Percentiles rank a stretch among this genome's conserved stretches.
phyloP scores from a whole-genome alignment of 1,140 invertebrate species.

The Drosophila willistoni region DNA sequence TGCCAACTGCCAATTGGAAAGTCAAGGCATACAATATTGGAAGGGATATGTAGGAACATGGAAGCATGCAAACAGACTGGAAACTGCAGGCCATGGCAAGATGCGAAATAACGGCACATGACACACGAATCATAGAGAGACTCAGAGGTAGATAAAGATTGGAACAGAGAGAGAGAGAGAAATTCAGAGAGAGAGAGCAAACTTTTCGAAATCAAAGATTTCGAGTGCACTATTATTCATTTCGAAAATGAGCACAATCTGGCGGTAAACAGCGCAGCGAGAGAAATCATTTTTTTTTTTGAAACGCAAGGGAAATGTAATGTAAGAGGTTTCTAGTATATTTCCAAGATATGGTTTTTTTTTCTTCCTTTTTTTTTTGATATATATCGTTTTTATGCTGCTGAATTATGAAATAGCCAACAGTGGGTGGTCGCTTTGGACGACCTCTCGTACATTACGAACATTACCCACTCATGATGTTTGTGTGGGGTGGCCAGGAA shows the following conservation, averaged over 20 bases:
- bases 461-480: slow-evolving; percentile 19
- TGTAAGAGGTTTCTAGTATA: slow-evolving; percentile 36
- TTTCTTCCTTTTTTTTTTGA: slow-evolving; percentile 32
- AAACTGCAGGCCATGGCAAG: slow-evolving; percentile 50
- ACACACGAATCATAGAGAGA: neutral
- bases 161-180: neutral
- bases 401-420: slow-evolving; percentile 72
- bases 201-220: slow-evolving; percentile 13
- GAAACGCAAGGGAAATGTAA: slow-evolving; percentile 48
- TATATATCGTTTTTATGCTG: slow-evolving; percentile 38
- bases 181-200: neutral
- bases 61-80: slow-evolving; percentile 65
- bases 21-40: slow-evolving; percentile 16
- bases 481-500: slow-evolving; percentile 64
- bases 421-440: slow-evolving; percentile 44
- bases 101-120: slow-evolving; percentile 63
- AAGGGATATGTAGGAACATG: slow-evolving; percentile 35
- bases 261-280: slow-evolving; percentile 36
- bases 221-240: slow-evolving; percentile 16
- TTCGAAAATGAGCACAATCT: slow-evolving; percentile 54
- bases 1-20: slow-evolving; percentile 65
- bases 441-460: neutral
- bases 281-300: slow-evolving; percentile 22
- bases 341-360: slow-evolving; percentile 50
- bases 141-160: too few relatives aligned